phyloP scores from a whole-genome alignment of 2,888 invertebrate genomes.

The Nipponacmea schrenckii region DNA sequence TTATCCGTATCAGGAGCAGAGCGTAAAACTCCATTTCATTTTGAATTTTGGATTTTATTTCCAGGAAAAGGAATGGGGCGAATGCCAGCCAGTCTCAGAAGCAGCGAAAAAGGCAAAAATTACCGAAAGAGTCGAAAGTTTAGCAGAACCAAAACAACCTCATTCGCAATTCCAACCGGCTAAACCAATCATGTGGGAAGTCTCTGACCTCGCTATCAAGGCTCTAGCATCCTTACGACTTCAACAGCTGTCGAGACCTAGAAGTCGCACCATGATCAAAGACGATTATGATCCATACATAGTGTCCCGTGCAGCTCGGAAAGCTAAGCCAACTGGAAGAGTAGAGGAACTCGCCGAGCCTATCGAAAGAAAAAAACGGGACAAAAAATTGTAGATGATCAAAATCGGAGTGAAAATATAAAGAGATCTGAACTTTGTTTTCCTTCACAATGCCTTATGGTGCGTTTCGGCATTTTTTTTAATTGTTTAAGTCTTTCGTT shows the following conservation, averaged over 20 bases:
- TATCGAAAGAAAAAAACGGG: constrained; percentile 53
- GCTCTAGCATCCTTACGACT: constrained; percentile 54
- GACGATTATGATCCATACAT: constrained; percentile 64
- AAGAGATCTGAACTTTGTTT: too few species aligned
- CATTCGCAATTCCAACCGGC: constrained; percentile 32
- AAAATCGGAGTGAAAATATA: too few species aligned
- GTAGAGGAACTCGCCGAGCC: constrained; percentile 55
- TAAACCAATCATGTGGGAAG: constrained; percentile 52
- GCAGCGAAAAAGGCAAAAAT: constrained; percentile 42
- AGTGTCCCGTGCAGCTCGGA: constrained; percentile 48
- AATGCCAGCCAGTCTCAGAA: constrained; percentile 39
- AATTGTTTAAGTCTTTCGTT: too few species aligned
- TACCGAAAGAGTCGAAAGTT: constrained; percentile 46
- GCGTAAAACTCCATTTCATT: too few species aligned
- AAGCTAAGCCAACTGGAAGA: constrained; percentile 52
- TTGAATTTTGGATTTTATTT: neutral
- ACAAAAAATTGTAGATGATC: constrained; percentile 33
- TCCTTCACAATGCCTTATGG: too few species aligned
- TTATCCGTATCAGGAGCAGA: too few species aligned
- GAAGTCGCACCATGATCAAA: constrained; percentile 56
- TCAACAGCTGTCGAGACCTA: constrained; percentile 59
- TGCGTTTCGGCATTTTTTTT: too few species aligned
- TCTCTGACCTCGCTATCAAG: constrained; percentile 49
- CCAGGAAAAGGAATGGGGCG: constrained; percentile 43
- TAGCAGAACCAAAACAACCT: constrained; percentile 50